Percentiles rank a stretch among this genome's conserved stretches.
Evolutionary conservation across 1,140 invertebrate species (phyloP).

Genomic region (Penaeus vannamei): DNA sequence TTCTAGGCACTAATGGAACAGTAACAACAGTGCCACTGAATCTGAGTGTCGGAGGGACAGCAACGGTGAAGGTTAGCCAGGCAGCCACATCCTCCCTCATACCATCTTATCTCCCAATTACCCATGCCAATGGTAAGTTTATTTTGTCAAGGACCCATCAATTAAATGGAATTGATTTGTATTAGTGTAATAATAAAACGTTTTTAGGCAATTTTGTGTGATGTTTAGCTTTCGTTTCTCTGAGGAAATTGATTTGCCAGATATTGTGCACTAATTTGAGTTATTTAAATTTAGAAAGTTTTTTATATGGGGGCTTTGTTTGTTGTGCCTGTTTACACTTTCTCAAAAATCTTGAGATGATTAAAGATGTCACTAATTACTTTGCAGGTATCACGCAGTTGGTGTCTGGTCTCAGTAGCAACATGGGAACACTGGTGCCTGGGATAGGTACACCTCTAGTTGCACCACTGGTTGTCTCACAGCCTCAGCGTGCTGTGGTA

Average conservation of each 20-base stretch:
- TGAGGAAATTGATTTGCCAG: too few relatives aligned
- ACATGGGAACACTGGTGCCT: slow-evolving; percentile 53
- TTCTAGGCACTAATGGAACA: slow-evolving; percentile 50
- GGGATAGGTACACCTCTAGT: slow-evolving; percentile 53
- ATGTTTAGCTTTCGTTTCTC: too few relatives aligned
- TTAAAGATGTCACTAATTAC: background rate
- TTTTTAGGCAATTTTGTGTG: too few relatives aligned
- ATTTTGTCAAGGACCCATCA: background rate
- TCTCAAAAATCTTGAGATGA: background rate
- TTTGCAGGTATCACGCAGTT: slow-evolving; percentile 73
- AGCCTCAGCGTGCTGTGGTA: slow-evolving; percentile 71
- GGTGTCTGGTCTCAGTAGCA: slow-evolving; percentile 71
- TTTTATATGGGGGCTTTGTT: background rate
- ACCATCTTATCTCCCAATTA: slow-evolving; percentile 64
- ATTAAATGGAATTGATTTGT: too few relatives aligned
- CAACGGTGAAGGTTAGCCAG: slow-evolving; percentile 63
- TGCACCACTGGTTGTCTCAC: slow-evolving; percentile 61
- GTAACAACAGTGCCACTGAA: slow-evolving; percentile 62
- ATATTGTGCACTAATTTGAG: background rate
- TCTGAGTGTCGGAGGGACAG: slow-evolving; percentile 53
- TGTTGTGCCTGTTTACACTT: background rate
- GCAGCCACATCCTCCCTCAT: slow-evolving; percentile 63
- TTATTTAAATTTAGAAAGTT: background rate
- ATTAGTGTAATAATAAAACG: too few relatives aligned
- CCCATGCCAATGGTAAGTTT: slow-evolving; percentile 66